phyloP scores from a whole-genome alignment of 2,797 vertebrate genomes.

The Cetoscarus ocellatus region DNA sequence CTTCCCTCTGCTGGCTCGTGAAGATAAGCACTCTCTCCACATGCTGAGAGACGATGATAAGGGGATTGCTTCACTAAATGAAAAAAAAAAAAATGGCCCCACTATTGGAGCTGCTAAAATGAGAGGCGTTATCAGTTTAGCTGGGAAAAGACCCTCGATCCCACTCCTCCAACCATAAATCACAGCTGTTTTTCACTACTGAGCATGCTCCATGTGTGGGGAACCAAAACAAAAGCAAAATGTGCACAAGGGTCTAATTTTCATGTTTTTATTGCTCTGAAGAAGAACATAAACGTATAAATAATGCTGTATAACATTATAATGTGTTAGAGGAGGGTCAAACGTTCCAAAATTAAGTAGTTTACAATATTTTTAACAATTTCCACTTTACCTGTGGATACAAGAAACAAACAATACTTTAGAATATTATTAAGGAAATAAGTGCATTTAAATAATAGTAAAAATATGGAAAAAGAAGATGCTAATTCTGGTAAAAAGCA shows the following conservation, averaged over 20 bases:
- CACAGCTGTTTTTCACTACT: slow-evolving; percentile 58
- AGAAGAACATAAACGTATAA: slow-evolving; percentile 9
- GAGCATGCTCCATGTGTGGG: slow-evolving; percentile 35
- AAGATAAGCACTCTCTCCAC: slow-evolving; percentile 93
- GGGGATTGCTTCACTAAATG: slow-evolving; percentile 86
- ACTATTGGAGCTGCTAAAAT: slow-evolving; percentile 78
- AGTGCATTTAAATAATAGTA: neutral
- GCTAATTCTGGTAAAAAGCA: neutral
- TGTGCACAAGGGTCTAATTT: slow-evolving; percentile 29
- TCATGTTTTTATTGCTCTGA: slow-evolving; percentile 7
- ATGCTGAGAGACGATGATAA: slow-evolving; percentile 94
- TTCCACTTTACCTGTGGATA: neutral
- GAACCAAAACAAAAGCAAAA: slow-evolving; percentile 23
- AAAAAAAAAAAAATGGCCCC: slow-evolving; percentile 62
- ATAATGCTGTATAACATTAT: neutral
- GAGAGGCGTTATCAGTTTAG: slow-evolving; percentile 78
- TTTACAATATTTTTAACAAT: neutral
- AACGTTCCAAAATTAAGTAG: neutral
- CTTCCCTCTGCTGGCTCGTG: slow-evolving; percentile 88
- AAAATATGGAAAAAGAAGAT: neutral
- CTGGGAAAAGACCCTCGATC: slow-evolving; percentile 71
- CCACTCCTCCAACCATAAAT: slow-evolving; percentile 64
- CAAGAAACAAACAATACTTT: neutral
- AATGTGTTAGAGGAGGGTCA: neutral
- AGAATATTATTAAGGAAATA: neutral